Evolutionary conservation across 2,113 vertebrate species (phyloP).

Genomic region (Rattus rattus): DNA sequence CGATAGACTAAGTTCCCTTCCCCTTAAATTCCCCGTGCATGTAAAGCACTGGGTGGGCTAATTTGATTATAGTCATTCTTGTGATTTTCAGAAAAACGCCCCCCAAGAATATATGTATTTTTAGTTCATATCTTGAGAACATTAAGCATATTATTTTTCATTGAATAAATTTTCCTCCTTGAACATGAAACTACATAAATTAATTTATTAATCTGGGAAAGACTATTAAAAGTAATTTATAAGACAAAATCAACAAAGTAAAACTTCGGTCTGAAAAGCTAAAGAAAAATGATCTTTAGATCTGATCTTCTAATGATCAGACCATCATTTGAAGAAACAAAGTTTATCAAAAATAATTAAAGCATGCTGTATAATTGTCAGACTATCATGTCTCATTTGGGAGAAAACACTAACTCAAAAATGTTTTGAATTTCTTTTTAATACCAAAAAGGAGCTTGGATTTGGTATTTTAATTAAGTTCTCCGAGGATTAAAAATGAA

Average conservation of each 20-base stretch:
- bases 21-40: neutral
- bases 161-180: neutral
- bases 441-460: neutral
- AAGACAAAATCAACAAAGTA: neutral
- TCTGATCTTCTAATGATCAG: neutral
- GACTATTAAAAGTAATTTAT: neutral
- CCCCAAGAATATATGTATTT: fast-evolving
- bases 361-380: neutral
- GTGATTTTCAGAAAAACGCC: neutral
- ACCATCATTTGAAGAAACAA: neutral
- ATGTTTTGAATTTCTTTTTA: neutral
- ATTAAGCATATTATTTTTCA: neutral
- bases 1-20: too few species aligned
- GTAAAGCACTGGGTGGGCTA: too few species aligned
- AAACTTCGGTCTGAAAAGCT: slow-evolving; percentile 26
- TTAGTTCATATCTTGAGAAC: slow-evolving; percentile 6
- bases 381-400: slow-evolving; percentile 7
- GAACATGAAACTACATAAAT: neutral
- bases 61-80: neutral
- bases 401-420: neutral
- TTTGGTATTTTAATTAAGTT: neutral
- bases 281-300: neutral
- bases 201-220: neutral
- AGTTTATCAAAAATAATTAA: neutral
- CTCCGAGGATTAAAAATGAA: neutral